phyloP scores from a whole-genome alignment of 2,113 vertebrate genomes.

The Arvicanthis niloticus region DNA sequence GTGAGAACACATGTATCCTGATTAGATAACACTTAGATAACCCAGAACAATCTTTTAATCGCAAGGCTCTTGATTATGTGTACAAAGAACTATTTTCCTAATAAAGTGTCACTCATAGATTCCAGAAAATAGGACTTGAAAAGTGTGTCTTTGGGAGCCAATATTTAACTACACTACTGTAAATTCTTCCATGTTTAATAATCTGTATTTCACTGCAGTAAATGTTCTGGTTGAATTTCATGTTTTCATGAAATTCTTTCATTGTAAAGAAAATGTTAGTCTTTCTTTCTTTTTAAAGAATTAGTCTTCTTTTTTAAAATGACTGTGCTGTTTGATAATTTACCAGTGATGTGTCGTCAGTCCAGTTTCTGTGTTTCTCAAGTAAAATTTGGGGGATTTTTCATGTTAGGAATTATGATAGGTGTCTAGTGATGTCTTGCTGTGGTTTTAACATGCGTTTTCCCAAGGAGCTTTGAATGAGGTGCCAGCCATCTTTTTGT shows the following conservation, averaged over 20 bases:
- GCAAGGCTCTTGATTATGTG: too few relatives aligned
- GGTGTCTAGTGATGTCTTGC: background rate
- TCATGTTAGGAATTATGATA: slow-evolving; percentile 1
- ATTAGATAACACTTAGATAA: too few relatives aligned
- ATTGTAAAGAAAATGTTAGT: background rate
- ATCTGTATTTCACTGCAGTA: slow-evolving; percentile 5
- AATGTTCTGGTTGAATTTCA: background rate
- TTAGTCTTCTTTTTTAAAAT: background rate
- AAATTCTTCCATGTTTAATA: slow-evolving; percentile 14
- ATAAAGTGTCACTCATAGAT: too few relatives aligned
- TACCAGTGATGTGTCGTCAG: background rate
- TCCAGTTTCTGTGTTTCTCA: slow-evolving; percentile 4
- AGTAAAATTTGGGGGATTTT: background rate
- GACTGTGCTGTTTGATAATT: background rate
- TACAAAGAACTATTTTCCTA: too few relatives aligned
- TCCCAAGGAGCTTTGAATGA: background rate
- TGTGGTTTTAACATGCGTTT: slow-evolving; percentile 30
- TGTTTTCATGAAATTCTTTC: background rate
- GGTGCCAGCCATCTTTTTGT: background rate
- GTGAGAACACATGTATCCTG: too few relatives aligned
- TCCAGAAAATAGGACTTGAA: background rate
- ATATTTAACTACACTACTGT: background rate
- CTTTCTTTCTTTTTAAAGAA: background rate
- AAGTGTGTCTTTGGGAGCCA: background rate
- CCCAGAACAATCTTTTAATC: too few relatives aligned